Base-by-base conservation (phyloP, 2,888 invertebrate genomes). In the Tetranychus piercei region DNA sequence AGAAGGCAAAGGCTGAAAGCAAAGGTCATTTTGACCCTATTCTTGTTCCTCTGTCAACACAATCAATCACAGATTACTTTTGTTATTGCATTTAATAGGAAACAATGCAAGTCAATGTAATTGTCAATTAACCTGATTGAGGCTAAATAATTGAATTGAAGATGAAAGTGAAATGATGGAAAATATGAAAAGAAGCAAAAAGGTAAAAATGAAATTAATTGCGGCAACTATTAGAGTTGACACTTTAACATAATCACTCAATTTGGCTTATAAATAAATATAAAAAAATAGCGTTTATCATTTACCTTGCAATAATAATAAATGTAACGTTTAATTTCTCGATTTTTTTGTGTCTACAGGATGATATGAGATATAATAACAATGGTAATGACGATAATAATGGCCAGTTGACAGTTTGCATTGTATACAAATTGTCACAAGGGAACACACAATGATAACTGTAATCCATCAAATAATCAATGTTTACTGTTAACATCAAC, bases 401-500 rank as follows among this genome's bases (percentile, higher is more conserved):
- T 55, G 55, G 55, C 9, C 55, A 55, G 55, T 55, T 55, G 34
- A n/a, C 22, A 34, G 66, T 44, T 44, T 20, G 5, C 4, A 69
- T 69, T 20, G 22, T 23, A 69, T 69, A 23, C 69, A 69, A 69
- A 69, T 69, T 69, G 69, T 69, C 22, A 23, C 22, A 20, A 69
- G 69, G 69, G 69, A 69, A 69, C 3, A 34, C 34, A 34, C 55
- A 55, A 15, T 55, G 55, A 55, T 55, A 55, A 55, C 55, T 55
- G 55, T 55, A 55, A 55, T 55, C 55, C 55, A 55, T 55, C 55
- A 55, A 55, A 55, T 55, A 55, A 55, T 55, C 55, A 55, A 55
- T 55, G 55, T 55, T 55, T 55, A 15, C 15, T 3, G 11, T 15
- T 9, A 55, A 55, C 15, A 15, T 15, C 55, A 55, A 9, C 55